phyloP scores from a whole-genome alignment of 2,888 invertebrate genomes.

The Cantharis lateralis region DNA sequence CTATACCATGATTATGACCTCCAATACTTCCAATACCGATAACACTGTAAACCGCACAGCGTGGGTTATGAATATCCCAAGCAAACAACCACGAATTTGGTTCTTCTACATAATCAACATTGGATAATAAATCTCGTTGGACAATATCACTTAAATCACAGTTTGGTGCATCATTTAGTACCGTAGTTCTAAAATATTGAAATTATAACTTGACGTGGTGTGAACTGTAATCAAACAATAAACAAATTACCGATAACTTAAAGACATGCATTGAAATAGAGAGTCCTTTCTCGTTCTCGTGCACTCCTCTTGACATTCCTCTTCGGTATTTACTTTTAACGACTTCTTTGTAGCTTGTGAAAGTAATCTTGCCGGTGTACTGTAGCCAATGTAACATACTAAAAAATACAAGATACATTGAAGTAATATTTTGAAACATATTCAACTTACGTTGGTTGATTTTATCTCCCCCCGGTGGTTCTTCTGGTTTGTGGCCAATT shows the following conservation, averaged over 20 bases:
- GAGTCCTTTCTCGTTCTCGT: slow-evolving; percentile 60
- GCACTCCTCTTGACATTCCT: slow-evolving; percentile 74
- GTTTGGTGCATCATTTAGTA: slow-evolving; percentile 57
- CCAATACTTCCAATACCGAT: not conserved
- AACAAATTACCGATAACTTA: slow-evolving; percentile 68
- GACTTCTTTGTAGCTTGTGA: slow-evolving; percentile 68
- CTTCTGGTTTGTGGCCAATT: slow-evolving; percentile 45
- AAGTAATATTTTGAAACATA: not conserved
- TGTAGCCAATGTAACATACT: slow-evolving; percentile 81
- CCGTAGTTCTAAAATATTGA: slow-evolving; percentile 39
- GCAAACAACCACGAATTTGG: slow-evolving; percentile 74
- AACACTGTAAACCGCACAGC: slow-evolving; percentile 57
- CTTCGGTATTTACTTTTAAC: slow-evolving; percentile 66
- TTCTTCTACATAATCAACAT: slow-evolving; percentile 74
- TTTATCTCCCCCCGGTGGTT: slow-evolving; percentile 32
- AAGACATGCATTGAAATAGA: slow-evolving; percentile 74
- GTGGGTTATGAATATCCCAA: slow-evolving; percentile 78
- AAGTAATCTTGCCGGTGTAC: slow-evolving; percentile 73
- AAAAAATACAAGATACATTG: slow-evolving; percentile 38
- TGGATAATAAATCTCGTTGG: slow-evolving; percentile 73
- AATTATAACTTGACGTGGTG: not conserved
- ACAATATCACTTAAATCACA: slow-evolving; percentile 80
- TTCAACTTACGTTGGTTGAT: slow-evolving; percentile 27
- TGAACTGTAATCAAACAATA: slow-evolving; percentile 1
- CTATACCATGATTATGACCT: not conserved